Base-by-base conservation (phyloP, 2,888 invertebrate species). In the Cancer borealis region DNA sequence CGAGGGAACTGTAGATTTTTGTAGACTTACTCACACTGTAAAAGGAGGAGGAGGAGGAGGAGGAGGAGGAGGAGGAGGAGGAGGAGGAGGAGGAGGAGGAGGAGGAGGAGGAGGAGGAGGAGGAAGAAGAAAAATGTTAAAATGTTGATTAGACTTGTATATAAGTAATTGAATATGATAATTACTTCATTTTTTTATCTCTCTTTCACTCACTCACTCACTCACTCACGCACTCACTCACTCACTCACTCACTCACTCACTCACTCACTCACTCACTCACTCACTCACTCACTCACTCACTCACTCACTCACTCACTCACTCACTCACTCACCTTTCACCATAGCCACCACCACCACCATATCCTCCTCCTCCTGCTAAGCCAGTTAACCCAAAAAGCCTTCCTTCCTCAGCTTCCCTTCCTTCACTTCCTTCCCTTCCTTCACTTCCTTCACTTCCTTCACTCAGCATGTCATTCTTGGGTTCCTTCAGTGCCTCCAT, bases 1-100 rank as follows among this genome's bases (percentile, higher is more conserved):
- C 84, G 4, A 92, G 60, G 88, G 79, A 21, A 45, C 92, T 88
- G 54, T 92, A 92, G 21, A 92, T 88, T 6, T 92, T 49, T 0
- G 54, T 92, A 1, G 17, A 49, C 2, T 4, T 39, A 12, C 54
- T 47, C 14, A 60, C 17, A 39, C 88, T 87, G 92, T 0, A 60
- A 54, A 21, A n/a, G 91, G 79, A 6, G 90, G 12, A 30, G 60
- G 60, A 30, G 91, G 60, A 60, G 84, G 60, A 54, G 92, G 54
- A 87, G 26, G 79, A 90, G 26, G 10, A 54, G 54, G 17, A 12
- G 21, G 60, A 17, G 49, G 26, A 60, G 26, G 30, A 17, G 12
- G 21, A 17, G 60, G 26, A 60, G 17, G 30, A 14, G 17, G 12
- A 6, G 39, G 21, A 30, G 30, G 60, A 30, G 14, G 14, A 45